Percentiles rank a stretch among this genome's conserved stretches.
These are phyloP conservation scores for Melospiza melodia DNA, from an alignment of 2,113 vertebrate genomes.

Conservation along the genomic window DNA sequence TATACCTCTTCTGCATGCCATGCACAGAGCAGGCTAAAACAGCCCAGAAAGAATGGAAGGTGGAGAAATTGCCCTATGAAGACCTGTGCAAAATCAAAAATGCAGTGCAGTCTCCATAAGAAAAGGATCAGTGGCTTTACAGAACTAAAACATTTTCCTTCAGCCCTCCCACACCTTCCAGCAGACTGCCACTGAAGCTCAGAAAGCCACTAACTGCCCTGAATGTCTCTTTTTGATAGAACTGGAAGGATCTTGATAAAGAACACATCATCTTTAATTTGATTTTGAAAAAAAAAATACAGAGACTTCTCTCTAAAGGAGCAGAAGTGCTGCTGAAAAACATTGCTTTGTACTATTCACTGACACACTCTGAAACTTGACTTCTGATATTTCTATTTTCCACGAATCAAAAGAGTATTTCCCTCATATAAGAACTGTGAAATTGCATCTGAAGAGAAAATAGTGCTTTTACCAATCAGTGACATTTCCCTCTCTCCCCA, in stretches of 20 bases:
- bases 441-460: neutral
- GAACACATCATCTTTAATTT: neutral
- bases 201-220: neutral
- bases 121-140: neutral
- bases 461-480: neutral
- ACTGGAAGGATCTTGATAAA: neutral
- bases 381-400: slow-evolving; percentile 17
- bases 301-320: neutral
- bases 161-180: neutral
- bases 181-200: neutral
- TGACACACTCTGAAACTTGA: neutral
- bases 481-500: neutral
- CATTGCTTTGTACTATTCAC: neutral
- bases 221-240: neutral
- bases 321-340: neutral
- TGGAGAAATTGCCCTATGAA: neutral
- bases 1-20: too few species aligned
- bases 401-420: neutral
- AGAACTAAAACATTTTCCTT: neutral
- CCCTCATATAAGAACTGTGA: neutral
- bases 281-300: neutral
- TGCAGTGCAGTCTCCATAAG: neutral
- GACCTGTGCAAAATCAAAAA: neutral
- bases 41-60: neutral
- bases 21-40: neutral